Conservation (phyloP, 2,888 invertebrate genomes). For the Macaria liturata region DNA sequence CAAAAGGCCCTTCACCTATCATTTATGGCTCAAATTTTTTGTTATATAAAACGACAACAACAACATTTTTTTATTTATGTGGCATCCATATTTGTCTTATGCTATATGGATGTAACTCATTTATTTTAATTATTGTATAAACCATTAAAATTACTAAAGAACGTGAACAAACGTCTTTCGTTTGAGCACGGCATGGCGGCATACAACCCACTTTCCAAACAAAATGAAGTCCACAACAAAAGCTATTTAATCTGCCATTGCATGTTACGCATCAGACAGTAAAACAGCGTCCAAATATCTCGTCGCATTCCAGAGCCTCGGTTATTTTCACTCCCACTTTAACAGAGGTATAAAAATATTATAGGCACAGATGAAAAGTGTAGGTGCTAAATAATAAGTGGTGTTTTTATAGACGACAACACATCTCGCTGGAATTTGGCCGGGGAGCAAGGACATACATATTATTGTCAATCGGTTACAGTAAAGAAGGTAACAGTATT, state of each 20-base stretch:
- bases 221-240: background rate
- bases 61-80: no score
- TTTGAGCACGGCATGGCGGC: no score
- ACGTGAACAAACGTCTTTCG: no score
- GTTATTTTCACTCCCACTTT: constrained; percentile 33
- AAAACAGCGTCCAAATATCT: constrained; percentile 23
- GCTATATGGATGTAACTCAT: no score
- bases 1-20: no score
- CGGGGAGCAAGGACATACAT: constrained; percentile 56
- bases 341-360: constrained; percentile 36
- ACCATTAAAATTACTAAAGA: no score
- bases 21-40: no score
- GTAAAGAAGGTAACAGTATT: constrained; percentile 10
- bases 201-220: no score
- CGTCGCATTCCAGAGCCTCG: constrained; percentile 31
- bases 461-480: constrained; percentile 39
- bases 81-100: no score
- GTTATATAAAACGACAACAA: no score
- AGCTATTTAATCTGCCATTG: no score
- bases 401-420: constrained; percentile 46
- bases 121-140: no score
- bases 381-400: constrained; percentile 53
- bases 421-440: constrained; percentile 64
- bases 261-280: constrained; percentile 8
- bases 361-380: constrained; percentile 38